phyloP scores from a whole-genome alignment of 2,113 vertebrate genomes.

The Isurus oxyrinchus region DNA sequence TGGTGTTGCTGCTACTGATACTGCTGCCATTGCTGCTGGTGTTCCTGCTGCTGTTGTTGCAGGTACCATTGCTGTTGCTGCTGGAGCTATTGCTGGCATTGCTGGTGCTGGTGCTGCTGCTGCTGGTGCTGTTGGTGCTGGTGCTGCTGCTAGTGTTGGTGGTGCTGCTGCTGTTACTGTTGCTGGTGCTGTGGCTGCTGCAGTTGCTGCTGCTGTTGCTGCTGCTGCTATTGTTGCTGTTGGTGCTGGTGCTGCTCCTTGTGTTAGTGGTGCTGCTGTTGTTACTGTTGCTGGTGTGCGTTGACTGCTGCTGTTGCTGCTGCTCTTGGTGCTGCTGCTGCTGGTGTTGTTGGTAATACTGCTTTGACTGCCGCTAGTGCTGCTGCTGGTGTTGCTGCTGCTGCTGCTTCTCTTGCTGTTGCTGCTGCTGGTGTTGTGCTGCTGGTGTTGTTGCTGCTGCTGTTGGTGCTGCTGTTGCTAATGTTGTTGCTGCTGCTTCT shows the following conservation, averaged over 20 bases:
- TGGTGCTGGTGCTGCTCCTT: neutral
- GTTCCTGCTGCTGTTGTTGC: neutral
- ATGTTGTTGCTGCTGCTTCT: too few species aligned
- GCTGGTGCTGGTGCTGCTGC: neutral
- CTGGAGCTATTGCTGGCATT: neutral
- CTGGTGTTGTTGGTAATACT: neutral
- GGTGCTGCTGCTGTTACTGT: neutral
- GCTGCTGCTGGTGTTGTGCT: neutral
- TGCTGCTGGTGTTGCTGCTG: neutral
- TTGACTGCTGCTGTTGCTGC: neutral
- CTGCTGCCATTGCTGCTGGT: too few species aligned
- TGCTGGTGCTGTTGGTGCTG: too few species aligned
- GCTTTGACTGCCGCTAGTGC: neutral
- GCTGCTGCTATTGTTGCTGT: neutral
- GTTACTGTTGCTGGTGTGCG: neutral
- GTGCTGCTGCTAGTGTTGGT: neutral
- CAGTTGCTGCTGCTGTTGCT: neutral
- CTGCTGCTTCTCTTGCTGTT: too few species aligned
- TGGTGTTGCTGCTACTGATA: too few species aligned
- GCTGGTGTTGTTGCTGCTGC: neutral
- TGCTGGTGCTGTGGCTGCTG: neutral
- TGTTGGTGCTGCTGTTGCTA: conserved; percentile 1
- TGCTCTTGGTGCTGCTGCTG: neutral
- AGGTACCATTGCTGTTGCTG: neutral
- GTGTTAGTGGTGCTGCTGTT: neutral